Percentiles rank a stretch among this genome's conserved stretches.
phyloP scores from a whole-genome alignment of 2,797 vertebrate species.

The Myripristis jacobus region DNA sequence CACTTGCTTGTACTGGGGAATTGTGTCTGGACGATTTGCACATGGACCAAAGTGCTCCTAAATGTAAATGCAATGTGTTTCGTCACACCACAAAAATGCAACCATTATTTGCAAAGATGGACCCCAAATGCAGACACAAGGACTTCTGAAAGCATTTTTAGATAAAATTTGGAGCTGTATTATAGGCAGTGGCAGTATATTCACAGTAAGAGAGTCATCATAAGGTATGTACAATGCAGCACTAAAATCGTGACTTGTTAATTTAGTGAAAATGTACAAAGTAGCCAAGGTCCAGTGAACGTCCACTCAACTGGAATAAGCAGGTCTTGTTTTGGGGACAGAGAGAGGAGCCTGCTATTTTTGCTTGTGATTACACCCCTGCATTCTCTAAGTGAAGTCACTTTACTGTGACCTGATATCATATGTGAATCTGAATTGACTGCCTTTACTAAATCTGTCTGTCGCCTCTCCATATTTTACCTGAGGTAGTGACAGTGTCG shows the following conservation, averaged over 20 bases:
- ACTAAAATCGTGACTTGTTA: background rate
- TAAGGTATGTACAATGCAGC: background rate
- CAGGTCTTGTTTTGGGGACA: background rate
- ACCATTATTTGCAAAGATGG: background rate
- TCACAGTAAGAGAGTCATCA: too few species aligned
- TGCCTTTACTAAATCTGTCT: background rate
- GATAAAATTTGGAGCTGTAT: background rate
- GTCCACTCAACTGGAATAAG: background rate
- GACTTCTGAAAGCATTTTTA: background rate
- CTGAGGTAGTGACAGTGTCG: background rate
- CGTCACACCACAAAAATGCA: background rate
- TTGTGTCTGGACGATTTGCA: background rate
- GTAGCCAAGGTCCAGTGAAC: background rate
- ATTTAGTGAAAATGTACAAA: background rate
- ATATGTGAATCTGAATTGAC: too few species aligned
- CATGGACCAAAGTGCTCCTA: too few species aligned
- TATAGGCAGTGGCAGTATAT: background rate
- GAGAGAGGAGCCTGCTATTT: too few species aligned
- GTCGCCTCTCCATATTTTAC: background rate
- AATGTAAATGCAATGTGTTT: background rate
- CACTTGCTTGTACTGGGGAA: background rate
- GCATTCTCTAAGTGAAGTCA: too few species aligned
- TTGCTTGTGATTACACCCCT: too few species aligned
- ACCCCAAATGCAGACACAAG: background rate
- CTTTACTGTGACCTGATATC: too few species aligned